Evolutionary conservation across 2,113 vertebrate species (phyloP), one percentile per base, ranked within the genome.

Genomic region (Pelecanus crispus): DNA sequence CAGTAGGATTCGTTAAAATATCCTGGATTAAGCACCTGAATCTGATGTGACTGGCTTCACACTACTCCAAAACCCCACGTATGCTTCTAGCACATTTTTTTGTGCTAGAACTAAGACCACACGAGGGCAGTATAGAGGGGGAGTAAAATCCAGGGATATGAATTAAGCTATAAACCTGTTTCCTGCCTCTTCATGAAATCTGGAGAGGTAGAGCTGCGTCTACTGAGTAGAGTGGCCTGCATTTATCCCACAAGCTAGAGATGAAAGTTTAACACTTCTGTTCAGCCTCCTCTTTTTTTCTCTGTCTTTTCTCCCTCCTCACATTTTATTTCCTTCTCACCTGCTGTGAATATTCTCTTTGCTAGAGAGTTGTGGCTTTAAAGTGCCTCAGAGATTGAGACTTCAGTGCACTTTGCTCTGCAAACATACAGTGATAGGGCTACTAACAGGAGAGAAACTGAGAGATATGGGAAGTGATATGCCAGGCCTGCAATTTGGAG

Each of bases 81-180:
- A 13, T 32, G 22, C 31, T 85, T 72, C 62, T 26, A 67, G 77
- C 22, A 26, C 4, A 6, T 9, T 32, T 68, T 68, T 68, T 66
- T 82, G 4, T 42, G 29, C 50, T 59, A 52, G 17, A 93, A 47
- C 50, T 50, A 67, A 59, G 47, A 90, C 86, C 94, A 90, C 95
- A 95, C 0, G 88, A 82, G 95, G 94, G 94, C 95, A 95, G 94
- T 83, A 61, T 61, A 70, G 49, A 87, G 90, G 80, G 87, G 11
- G 12, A 88, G n/a, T 86, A 86, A 94, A 95, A 93, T 32, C 38
- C 42, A 83, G 26, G 8, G 29, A 81, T 10, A 29, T 1, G 6
- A 50, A 80, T 59, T 34, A 62, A 86, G 73, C 28, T 7, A 15
- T 19, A 63, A 80, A 13, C 10, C 18, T 53, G 44, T 59, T 74